Evolutionary conservation across 2,888 invertebrate genomes (phyloP), one percentile per base, ranked within the genome.

Genomic region (Argyra leucocephala): DNA sequence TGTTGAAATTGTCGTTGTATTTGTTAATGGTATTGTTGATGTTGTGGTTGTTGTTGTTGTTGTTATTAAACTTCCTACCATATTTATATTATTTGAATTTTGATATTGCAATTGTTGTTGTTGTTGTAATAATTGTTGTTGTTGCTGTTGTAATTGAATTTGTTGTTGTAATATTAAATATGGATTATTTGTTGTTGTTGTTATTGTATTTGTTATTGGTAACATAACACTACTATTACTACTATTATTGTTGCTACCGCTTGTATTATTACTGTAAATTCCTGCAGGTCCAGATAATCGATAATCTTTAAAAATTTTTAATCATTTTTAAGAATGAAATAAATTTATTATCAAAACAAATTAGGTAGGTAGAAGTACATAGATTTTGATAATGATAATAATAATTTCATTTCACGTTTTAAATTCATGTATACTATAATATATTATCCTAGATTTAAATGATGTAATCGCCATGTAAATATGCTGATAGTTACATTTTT

Each of bases 201-300:
- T 63, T 15, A 5, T 18, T 48, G 48, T 48, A 48, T 48, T 48
- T 48, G 48, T 31, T 65, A 63, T 63, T 71, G 71, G 21, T 69
- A 69, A n/a, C 69, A 70, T 67, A 70, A 26, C 15, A 69, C 67
- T 22, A 31, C 26, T 62, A 12, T 59, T 65, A 61, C 66, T 66
- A 26, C 64, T 67, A 66, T 4, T 63, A 48, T 15, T 67, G 64
- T 21, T n/a, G 59, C 64, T 66, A 68, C 48, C 59, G 21, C 57
- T 58, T 36, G 69, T 70, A 18, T 68, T 70, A 23, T 74, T 75
- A 37, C 76, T 76, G 70, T 76, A 76, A 71, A 48, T 18, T 48
- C 48, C 48, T 48, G 48, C 9, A 48, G 48, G 2, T 9, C 18
- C 48, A 48, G n/a, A 48, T 48, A 48, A 48, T 48, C 48, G 48